Evolutionary conservation across 2,888 invertebrate species (phyloP).

Genomic region (Abrostola triplasia): DNA sequence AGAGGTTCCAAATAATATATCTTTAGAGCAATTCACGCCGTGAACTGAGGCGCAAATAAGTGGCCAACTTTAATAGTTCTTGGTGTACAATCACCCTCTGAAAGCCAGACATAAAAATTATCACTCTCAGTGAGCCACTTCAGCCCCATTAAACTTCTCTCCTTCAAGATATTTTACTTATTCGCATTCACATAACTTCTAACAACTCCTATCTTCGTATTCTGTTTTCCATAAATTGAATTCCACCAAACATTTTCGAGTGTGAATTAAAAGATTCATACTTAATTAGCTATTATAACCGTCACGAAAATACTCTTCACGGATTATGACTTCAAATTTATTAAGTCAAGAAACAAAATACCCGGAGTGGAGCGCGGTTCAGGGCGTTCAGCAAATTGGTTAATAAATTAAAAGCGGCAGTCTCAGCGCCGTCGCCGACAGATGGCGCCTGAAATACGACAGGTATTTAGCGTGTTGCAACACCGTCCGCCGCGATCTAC

Average conservation of each 20-base stretch:
- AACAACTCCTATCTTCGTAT: slow-evolving; percentile 24
- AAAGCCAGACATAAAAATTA: slow-evolving; percentile 39
- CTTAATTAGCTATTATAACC: slow-evolving; percentile 64
- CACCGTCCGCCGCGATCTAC: slow-evolving; percentile 81
- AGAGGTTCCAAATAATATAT: slow-evolving; percentile 43
- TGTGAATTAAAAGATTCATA: slow-evolving; percentile 56
- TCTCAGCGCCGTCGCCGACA: slow-evolving; percentile 85
- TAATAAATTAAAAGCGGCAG: slow-evolving; percentile 87
- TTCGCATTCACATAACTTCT: slow-evolving; percentile 30
- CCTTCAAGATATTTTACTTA: slow-evolving; percentile 49
- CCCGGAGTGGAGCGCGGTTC: slow-evolving; percentile 77
- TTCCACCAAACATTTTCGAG: slow-evolving; percentile 45
- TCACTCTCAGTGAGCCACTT: slow-evolving; percentile 52
- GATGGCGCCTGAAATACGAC: slow-evolving; percentile 87
- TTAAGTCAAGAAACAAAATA: slow-evolving; percentile 86
- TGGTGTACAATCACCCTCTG: slow-evolving; percentile 56
- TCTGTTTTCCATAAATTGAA: slow-evolving; percentile 24
- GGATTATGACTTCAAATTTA: slow-evolving; percentile 83
- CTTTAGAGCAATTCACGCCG: slow-evolving; percentile 56
- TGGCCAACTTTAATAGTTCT: slow-evolving; percentile 67
- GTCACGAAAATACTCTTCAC: slow-evolving; percentile 72
- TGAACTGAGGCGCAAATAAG: slow-evolving; percentile 66
- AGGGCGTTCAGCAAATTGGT: slow-evolving; percentile 85
- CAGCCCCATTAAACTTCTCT: slow-evolving; percentile 52
- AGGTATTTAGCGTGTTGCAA: slow-evolving; percentile 88